Evolutionary conservation across 2,888 invertebrate species (phyloP), one percentile per base, ranked within the genome.

Genomic region (Temnothorax ravouxi): DNA sequence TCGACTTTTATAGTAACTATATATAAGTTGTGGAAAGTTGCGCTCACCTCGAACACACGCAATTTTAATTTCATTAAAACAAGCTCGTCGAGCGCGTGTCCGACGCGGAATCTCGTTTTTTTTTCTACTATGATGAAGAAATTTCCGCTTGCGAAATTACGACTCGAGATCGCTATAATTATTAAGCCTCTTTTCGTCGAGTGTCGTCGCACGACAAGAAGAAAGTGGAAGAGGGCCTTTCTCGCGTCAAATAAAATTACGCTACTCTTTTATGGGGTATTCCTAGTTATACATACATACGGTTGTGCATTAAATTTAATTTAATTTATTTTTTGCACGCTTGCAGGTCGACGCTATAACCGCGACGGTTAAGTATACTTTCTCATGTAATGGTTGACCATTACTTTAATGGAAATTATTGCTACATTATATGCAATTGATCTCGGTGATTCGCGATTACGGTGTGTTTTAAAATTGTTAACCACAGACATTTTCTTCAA

Each of bases 141-240:
- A 80, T 71, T 59, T 71, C 79, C 79, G 59, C 59, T 80, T 80
- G 59, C 59, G 25, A 80, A 80, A 80, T 59, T 61, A 25, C 59
- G 69, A 44, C 34, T 47, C 47, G 69, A 38, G 66, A 67, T 77
- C 71, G 59, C 47, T 25, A 29, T 80, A 71, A 80, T 80, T 80
- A 80, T 80, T 80, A 71, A 80, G 50, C 3, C 77, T 61, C 69
- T 80, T 79, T 69, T 69, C 34, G 25, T 79, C 21, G 59, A 69
- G 56, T 80, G 71, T 80, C 75, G 62, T 75, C 50, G 79, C 38
- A 25, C 18, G 47, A 21, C 34, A 13, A 61, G 38, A 79, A 79
- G 79, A 80, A 80, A 80, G 71, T 71, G 59, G 69, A 69, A 59
- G 69, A 21, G 34, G 79, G 18, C 8, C 38, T 71, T 59, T 71